Conservation (phyloP, 92 coral and sea anemone species). For the Plumapathes pennacea region DNA sequence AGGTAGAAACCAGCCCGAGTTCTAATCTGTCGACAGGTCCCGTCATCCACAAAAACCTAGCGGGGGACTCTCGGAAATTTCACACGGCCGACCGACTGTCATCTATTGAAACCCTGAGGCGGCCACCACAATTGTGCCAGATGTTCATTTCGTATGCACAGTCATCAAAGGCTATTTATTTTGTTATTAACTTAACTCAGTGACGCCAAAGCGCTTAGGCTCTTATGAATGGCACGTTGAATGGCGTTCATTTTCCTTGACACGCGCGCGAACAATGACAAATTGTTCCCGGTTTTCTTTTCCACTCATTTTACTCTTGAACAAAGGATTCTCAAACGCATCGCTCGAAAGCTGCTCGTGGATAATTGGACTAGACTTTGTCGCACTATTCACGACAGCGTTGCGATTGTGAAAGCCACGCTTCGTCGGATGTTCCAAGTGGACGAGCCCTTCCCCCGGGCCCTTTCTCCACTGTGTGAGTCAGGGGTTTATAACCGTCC, state of each 20-base stretch:
- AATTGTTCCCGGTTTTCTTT: conserved; percentile 19
- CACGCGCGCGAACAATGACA: conserved; percentile 47
- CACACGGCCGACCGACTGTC: too few species aligned
- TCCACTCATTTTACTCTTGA: neutral
- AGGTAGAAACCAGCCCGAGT: conserved; percentile 62
- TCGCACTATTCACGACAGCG: too few species aligned
- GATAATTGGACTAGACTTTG: too few species aligned
- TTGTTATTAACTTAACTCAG: conserved; percentile 70
- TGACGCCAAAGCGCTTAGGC: conserved; percentile 63
- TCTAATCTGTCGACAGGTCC: neutral
- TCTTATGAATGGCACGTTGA: conserved; percentile 24
- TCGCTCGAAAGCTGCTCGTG: too few species aligned
- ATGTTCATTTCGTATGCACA: conserved; percentile 59
- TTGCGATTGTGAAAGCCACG: too few species aligned
- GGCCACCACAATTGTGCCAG: conserved; percentile 41
- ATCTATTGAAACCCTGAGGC: conserved; percentile 50
- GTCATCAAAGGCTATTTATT: conserved; percentile 69
- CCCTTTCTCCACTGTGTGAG: too few species aligned
- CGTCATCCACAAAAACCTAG: neutral
- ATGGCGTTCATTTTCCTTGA: conserved; percentile 32
- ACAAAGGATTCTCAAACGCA: too few species aligned
- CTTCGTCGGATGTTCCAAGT: too few species aligned
- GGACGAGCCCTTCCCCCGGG: too few species aligned
- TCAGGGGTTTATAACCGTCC: too few species aligned
- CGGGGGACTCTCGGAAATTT: neutral